These are phyloP conservation scores for Riparia riparia DNA, from an alignment of 2,113 vertebrate genomes.

Conservation along the genomic window DNA sequence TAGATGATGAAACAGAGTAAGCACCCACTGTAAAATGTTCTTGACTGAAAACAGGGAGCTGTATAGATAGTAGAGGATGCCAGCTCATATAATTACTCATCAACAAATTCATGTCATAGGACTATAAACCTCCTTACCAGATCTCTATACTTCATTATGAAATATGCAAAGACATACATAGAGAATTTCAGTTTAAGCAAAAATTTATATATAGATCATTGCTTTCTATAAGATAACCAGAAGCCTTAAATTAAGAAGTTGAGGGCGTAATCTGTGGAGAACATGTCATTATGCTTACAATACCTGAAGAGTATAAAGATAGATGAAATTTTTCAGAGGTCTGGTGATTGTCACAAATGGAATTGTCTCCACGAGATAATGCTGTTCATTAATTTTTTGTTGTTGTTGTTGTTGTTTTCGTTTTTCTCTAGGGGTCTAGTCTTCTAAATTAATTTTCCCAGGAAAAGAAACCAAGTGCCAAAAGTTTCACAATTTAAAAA, in stretches of 20 bases:
- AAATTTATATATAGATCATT: neutral
- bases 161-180: neutral
- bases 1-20: neutral
- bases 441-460: neutral
- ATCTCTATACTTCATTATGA: neutral
- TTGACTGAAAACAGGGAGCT: neutral
- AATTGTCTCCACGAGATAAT: neutral
- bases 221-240: neutral
- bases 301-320: neutral
- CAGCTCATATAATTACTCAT: neutral
- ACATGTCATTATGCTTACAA: neutral
- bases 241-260: neutral
- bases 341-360: neutral
- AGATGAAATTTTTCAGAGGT: neutral
- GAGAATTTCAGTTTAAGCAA: neutral
- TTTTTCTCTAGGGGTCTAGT: rapidly evolving
- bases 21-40: neutral
- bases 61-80: neutral
- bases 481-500: neutral
- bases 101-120: neutral
- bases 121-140: neutral
- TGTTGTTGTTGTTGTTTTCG: too few species aligned
- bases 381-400: neutral
- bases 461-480: neutral
- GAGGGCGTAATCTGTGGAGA: neutral